Conservation (phyloP, 2,888 invertebrate species). For the Heliconius hortense region DNA sequence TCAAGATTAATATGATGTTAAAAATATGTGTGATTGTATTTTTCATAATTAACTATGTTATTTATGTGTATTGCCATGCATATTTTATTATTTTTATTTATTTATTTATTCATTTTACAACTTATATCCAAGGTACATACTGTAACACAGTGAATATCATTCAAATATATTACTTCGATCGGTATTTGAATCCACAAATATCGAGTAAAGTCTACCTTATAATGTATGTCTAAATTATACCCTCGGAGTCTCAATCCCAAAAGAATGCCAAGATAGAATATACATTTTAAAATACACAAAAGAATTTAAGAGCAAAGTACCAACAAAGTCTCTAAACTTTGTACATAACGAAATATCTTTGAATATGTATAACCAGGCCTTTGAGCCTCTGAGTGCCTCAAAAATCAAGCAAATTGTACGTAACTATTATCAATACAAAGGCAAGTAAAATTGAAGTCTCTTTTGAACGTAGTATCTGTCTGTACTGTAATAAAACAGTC, state of each 20-base stretch:
- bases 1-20: too few relatives aligned
- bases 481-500: not conserved
- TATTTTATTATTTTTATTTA: too few relatives aligned
- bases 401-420: not conserved
- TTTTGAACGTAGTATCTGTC: not conserved
- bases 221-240: not conserved
- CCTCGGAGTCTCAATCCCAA: not conserved
- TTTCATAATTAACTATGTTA: too few relatives aligned
- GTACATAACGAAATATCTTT: not conserved
- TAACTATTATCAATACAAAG: not conserved
- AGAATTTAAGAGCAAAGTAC: not conserved
- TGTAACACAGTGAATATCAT: too few relatives aligned
- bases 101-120: too few relatives aligned
- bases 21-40: too few relatives aligned
- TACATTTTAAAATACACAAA: slow-evolving; percentile 4
- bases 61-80: too few relatives aligned
- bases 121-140: too few relatives aligned
- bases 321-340: not conserved
- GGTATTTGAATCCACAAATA: too few relatives aligned
- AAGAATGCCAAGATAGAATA: not conserved
- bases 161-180: too few relatives aligned
- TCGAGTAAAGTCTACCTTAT: not conserved
- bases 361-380: not conserved
- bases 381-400: not conserved
- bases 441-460: not conserved